Base-by-base conservation (phyloP, 2,888 invertebrate genomes). In the Hermodice carunculata region DNA sequence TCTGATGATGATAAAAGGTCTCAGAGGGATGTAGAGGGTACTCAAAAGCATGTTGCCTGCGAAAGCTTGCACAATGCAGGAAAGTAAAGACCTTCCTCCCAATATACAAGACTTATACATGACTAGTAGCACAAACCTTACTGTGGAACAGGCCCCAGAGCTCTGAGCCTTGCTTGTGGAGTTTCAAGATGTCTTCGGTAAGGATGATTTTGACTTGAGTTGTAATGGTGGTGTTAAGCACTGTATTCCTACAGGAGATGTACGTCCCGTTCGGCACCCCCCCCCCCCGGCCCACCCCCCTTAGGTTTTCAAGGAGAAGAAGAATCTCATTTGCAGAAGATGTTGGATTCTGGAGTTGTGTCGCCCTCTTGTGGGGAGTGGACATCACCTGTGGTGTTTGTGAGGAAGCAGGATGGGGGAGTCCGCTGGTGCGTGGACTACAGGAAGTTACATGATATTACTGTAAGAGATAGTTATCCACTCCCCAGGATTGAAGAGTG, bases 371-470 rank as follows among this genome's bases (percentile, higher is more conserved):
- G 5, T 17, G n/a, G 22, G 19, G 32, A 31, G 5, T 52, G 53
- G 53, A 34, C 53, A 8, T 28, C 53, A 17, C 53, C 53, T 4
- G 17, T 52, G 6, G 53, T 52, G n/a, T 4, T 52, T 17, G 32
- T 52, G 5, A 29, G 34, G 26, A 29, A 32, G 8, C 29, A 52
- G 19, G 29, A 70, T 26, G 69, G 73, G 8, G 57, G 42, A 19
- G 40, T 43, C 28, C 42, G 73, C 24, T 37, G 71, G 8, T 73
- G 73, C 51, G 52, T 67, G 0, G 72, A 75, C 53, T 76, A 56
- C 32, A 22, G 69, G 1, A 28, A 48, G 22, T 43, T 76, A 14
- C 76, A 75, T 42, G 6, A 1, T 22, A 37, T 63, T n/a, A 53
- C 64, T 0, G 46, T 52, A 32, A 26, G 24, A 63, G 67, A 68